Percentiles rank a stretch among this genome's conserved stretches.
These are phyloP conservation scores for Perccottus glenii DNA, from an alignment of 2,113 vertebrate species.

Conservation along the genomic window DNA sequence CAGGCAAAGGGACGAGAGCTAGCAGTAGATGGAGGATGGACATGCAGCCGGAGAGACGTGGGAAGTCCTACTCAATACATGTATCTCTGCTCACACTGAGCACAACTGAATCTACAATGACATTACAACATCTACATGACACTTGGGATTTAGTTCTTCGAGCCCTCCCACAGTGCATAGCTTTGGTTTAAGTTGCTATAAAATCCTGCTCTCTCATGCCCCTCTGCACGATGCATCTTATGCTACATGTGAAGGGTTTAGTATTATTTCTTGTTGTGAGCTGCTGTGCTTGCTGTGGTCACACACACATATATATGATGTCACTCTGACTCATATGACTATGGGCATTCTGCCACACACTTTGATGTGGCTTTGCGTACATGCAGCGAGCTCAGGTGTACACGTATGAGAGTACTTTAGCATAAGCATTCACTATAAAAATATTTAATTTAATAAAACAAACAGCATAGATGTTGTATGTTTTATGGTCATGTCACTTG, in stretches of 20 bases:
- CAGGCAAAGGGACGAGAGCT: constrained; percentile 50
- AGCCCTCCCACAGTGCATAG: neutral
- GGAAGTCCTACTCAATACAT: constrained; percentile 33
- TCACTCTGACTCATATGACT: constrained; percentile 64
- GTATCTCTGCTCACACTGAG: constrained; percentile 28
- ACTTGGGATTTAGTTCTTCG: constrained; percentile 12
- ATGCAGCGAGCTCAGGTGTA: constrained; percentile 30
- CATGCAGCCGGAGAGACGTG: constrained; percentile 22
- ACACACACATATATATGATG: constrained; percentile 42
- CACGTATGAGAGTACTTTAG: constrained; percentile 13
- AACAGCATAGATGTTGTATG: neutral
- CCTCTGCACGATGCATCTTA: neutral
- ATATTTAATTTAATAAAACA: neutral
- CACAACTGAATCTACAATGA: constrained; percentile 37
- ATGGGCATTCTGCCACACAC: constrained; percentile 36
- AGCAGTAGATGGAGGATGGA: constrained; percentile 40
- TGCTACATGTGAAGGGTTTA: neutral
- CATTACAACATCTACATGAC: constrained; percentile 28
- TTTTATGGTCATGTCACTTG: constrained; percentile 8
- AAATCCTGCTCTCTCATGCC: neutral
- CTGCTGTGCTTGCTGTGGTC: constrained; percentile 21
- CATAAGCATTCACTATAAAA: neutral
- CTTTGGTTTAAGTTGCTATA: neutral
- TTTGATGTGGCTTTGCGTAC: constrained; percentile 37
- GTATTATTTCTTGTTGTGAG: constrained; percentile 14